Evolutionary conservation across 2,113 vertebrate genomes (phyloP).

Genomic region (Callospermophilus lateralis): DNA sequence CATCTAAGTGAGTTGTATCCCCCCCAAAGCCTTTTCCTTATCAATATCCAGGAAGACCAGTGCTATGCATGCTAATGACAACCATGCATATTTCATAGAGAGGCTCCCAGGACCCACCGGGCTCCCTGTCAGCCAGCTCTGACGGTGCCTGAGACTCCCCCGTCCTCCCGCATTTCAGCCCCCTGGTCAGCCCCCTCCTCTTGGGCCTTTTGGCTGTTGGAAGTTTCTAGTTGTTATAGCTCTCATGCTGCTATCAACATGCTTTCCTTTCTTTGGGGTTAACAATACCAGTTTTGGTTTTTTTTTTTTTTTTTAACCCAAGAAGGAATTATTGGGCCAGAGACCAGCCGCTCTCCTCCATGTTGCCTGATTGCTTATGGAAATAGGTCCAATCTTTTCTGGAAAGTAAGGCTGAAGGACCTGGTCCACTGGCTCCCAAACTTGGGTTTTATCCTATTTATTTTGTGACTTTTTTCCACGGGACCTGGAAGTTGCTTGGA

Average conservation of each 20-base stretch:
- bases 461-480: slow-evolving; percentile 38
- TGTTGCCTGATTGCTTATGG: neutral
- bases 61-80: neutral
- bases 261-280: slow-evolving; percentile 47
- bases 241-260: neutral
- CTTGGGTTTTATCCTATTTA: slow-evolving; percentile 47
- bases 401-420: neutral
- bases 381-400: slow-evolving; percentile 31
- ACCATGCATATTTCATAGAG: slow-evolving; percentile 45
- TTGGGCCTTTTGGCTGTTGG: neutral
- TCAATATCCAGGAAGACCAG: slow-evolving; percentile 65
- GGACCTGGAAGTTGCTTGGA: slow-evolving; percentile 34
- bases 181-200: neutral
- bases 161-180: neutral
- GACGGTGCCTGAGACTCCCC: neutral
- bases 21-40: slow-evolving; percentile 52
- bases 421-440: neutral
- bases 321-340: slow-evolving; percentile 22
- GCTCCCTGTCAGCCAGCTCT: neutral
- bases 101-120: neutral
- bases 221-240: neutral
- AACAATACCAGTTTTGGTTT: neutral
- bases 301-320: neutral
- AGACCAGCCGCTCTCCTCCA: neutral
- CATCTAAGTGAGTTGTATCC: neutral